Evolutionary conservation across 2,797 vertebrate species (phyloP), one percentile per base, ranked within the genome.

Genomic region (Myiotriccus ornatus): DNA sequence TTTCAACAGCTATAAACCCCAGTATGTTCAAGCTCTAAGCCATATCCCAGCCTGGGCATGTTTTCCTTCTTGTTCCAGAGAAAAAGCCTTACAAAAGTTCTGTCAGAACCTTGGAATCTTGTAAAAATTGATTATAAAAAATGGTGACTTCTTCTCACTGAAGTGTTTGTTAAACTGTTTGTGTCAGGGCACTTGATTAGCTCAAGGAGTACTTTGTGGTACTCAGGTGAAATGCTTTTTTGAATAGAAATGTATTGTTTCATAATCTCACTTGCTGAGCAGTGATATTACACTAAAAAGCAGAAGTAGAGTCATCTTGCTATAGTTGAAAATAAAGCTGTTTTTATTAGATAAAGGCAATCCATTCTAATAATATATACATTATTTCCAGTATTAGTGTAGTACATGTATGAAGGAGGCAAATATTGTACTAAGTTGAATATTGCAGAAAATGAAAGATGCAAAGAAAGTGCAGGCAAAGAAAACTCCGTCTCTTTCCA

Each of bases 231-330:
- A 69, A 30, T 74, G 14, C 1, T 25, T 84, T 79, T 44, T 80
- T 67, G 4, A 1, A 5, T 43, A 57, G 53, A 83, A 92, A n/a
- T 16, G 6, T 53, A 8, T 70, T 0, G 6, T 69, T 81, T 49
- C 14, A 6, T 62, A 3, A 32, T 49, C 74, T 34, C n/a, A 24
- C 49, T 81, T 84, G 10, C 39, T 46, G 43, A 47, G 25, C 6
- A 15, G 18, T 43, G 52, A 34, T 21, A 23, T 52, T 69, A 62
- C 0, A 0, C 69, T 32, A 14, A 62, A 46, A 30, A 65, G 34
- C 34, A 87, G 81, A 62, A 77, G 20, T 39, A 49, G 19, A 57
- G 22, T 87, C 47, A 23, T 35, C 18, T 77, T 3, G 3, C 43
- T 74, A 2, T 35, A 37, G 34, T 14, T 60, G 43, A 49, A 81